A percentile compares a stretch with the other conserved stretches of the same genome.
Conservation (phyloP, 92 coral and sea anemone genomes). For the Siderastrea radians region DNA sequence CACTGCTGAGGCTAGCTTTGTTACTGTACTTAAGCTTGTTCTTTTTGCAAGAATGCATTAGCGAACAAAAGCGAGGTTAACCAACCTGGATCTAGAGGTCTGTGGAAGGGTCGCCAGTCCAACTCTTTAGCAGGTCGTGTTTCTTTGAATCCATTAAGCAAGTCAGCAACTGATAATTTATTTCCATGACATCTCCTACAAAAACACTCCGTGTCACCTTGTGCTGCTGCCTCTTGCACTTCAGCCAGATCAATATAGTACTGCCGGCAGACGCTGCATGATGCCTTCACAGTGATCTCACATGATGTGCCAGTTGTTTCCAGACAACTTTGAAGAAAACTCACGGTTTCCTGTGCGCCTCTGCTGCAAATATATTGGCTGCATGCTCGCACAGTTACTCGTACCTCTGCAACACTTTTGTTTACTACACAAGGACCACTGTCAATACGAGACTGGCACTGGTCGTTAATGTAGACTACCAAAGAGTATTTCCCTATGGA, state of each 20-base stretch:
- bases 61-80: not conserved
- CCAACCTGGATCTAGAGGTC: constrained; percentile 44
- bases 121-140: constrained; percentile 48
- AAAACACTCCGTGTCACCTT: constrained; percentile 10
- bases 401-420: constrained; percentile 61
- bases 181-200: constrained; percentile 67
- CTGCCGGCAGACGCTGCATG: constrained; percentile 69
- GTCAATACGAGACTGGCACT: constrained; percentile 66
- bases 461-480: constrained; percentile 54
- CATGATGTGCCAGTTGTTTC: not conserved
- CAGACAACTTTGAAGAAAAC: constrained; percentile 12
- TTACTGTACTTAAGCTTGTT: no score
- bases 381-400: constrained; percentile 59
- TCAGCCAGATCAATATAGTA: constrained; percentile 50
- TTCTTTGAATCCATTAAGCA: constrained; percentile 66
- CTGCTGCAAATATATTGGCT: constrained; percentile 17
- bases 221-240: constrained; percentile 42
- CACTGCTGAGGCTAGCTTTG: no score
- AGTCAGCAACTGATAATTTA: constrained; percentile 15
- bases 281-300: constrained; percentile 28
- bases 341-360: constrained; percentile 22
- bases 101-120: constrained; percentile 26
- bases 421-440: constrained; percentile 73
- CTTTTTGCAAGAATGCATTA: no score
- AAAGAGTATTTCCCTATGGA: constrained; percentile 50